Evolutionary conservation across 2,113 vertebrate genomes (phyloP), one percentile per base, ranked within the genome.

Genomic region (Amphiprion percula): DNA sequence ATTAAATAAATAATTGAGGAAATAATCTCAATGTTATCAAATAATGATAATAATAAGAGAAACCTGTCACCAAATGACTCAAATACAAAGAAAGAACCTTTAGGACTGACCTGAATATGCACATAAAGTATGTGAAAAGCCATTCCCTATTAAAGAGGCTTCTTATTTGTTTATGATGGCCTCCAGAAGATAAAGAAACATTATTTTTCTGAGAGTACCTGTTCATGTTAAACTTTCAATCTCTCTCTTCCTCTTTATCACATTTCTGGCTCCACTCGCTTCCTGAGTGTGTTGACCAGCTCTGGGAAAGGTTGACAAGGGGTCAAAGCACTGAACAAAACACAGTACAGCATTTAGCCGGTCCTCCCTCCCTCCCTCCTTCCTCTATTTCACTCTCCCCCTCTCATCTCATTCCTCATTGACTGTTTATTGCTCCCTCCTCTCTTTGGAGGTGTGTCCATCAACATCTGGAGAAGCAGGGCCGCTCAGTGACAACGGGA

Each of bases 401-500:
- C 55, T 17, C 76, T 50, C 54, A 15, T 39, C 67, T 55, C 16
- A 19, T 50, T 68, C 54, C 77, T 79, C 88, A 74, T 64, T 84
- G 65, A 85, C 56, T 66, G 52, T 84, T 72, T 71, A 54, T 69
- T 67, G 69, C 74, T 26, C 63, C 54, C 54, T 55, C 55, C 26
- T 46, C 59, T 80, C 67, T 85, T 37, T 79, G 87, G 91, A 92
- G 92, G 93, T 87, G 90, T 93, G 91, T 91, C 88, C 75, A 78
- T 88, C 83, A 83, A 90, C 92, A 93, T 94, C 92, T 93, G 92
- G 91, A 87, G 88, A 69, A 90, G 80, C 79, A 49, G 66, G 41
- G 83, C 72, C 3, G 33, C 79, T 86, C 69, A 44, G 68, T 86
- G 83, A 88, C 82, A 80, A 87, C 81, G 4, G 68, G 61, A 73